A percentile compares a stretch with the other conserved stretches of the same genome.
Evolutionary conservation across 2,888 invertebrate genomes (phyloP).

Genomic region (Drosophila peninsularis): DNA sequence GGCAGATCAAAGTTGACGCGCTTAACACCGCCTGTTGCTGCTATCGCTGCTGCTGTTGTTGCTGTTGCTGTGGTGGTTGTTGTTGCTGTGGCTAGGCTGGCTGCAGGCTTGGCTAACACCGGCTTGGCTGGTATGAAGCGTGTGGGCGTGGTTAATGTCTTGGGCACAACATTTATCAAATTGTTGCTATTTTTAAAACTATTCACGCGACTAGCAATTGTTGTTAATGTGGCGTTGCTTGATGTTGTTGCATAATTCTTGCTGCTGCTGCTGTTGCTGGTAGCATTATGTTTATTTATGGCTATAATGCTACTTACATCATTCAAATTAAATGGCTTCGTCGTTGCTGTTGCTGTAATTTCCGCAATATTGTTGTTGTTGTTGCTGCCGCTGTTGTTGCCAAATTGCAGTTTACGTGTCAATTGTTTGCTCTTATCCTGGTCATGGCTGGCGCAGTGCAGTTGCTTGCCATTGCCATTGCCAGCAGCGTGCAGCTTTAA

Average conservation of each 20-base stretch:
- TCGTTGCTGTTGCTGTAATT: conserved; percentile 22
- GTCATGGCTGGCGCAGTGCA: conserved; percentile 27
- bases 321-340: conserved; percentile 72
- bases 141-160: conserved; percentile 71
- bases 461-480: conserved; percentile 36
- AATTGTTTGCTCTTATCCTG: conserved; percentile 39
- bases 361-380: conserved; percentile 33
- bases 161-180: conserved; percentile 55
- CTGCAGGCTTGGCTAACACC: conserved; percentile 51
- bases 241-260: conserved; percentile 32
- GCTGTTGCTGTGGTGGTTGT: conserved; percentile 24
- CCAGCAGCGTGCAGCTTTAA: conserved; percentile 53
- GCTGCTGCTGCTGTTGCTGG: conserved; percentile 46
- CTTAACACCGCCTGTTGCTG: conserved; percentile 57
- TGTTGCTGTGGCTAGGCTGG: conserved; percentile 31
- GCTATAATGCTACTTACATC: conserved; percentile 73
- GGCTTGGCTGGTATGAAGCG: conserved; percentile 71
- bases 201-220: conserved; percentile 45
- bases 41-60: conserved; percentile 24
- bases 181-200: conserved; percentile 50
- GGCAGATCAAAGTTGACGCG: conserved; percentile 77
- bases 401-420: conserved; percentile 42
- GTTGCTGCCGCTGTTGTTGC: conserved; percentile 20
- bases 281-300: conserved; percentile 68
- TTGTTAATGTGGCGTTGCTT: conserved; percentile 36